These are phyloP conservation scores for Yponomeuta malinellus DNA, from an alignment of 2,888 invertebrate species.

Conservation along the genomic window DNA sequence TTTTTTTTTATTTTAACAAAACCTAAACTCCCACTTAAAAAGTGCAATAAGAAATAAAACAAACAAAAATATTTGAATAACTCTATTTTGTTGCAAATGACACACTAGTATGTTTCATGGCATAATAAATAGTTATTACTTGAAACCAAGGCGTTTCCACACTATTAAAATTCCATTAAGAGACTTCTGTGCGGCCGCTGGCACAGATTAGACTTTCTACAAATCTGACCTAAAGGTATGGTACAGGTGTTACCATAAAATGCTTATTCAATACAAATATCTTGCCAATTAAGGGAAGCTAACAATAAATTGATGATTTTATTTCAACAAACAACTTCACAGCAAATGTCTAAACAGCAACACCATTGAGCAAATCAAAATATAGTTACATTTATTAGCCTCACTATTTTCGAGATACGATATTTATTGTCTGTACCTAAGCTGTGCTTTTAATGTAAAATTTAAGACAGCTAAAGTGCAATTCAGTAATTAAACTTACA, in stretches of 20 bases:
- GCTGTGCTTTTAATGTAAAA: not conserved
- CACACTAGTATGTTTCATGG: slow-evolving; percentile 23
- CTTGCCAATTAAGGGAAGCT: not conserved
- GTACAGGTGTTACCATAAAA: too few relatives aligned
- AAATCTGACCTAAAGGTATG: too few relatives aligned
- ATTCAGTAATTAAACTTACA: not conserved
- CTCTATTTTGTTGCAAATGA: slow-evolving; percentile 44
- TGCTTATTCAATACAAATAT: not conserved
- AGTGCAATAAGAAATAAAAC: slow-evolving; percentile 10
- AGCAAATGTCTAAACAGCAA: slow-evolving; percentile 6
- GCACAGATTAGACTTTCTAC: too few relatives aligned
- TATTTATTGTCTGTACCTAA: not conserved
- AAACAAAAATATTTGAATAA: slow-evolving; percentile 42
- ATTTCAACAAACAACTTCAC: not conserved
- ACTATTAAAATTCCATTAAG: slow-evolving; percentile 23
- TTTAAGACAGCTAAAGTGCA: not conserved
- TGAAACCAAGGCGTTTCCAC: slow-evolving; percentile 36
- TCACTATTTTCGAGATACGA: not conserved
- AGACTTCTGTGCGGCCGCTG: not conserved
- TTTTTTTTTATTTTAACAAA: not conserved
- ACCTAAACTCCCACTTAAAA: not conserved
- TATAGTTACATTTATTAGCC: not conserved
- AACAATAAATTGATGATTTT: not conserved
- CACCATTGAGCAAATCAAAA: slow-evolving; percentile 7
- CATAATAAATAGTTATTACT: slow-evolving; percentile 15